These are phyloP conservation scores for Semaprochilodus insignis DNA, from an alignment of 2,797 vertebrate species.

Conservation along the genomic window DNA sequence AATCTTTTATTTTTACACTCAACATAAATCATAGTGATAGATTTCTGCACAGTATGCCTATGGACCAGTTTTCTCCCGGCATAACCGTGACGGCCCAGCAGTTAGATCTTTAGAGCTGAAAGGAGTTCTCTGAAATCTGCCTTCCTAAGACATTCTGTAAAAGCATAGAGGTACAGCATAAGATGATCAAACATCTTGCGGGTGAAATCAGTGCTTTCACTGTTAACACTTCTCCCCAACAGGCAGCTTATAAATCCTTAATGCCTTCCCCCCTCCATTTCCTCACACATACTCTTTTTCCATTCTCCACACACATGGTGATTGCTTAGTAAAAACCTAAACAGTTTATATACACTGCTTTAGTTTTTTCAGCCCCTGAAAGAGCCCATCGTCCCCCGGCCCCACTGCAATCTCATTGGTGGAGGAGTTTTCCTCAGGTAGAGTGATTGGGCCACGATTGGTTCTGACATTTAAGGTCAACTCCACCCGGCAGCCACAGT, in stretches of 20 bases:
- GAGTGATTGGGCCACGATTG: slow-evolving; percentile 42
- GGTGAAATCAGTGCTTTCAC: slow-evolving; percentile 73
- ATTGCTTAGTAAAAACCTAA: not conserved
- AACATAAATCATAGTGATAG: slow-evolving; percentile 6
- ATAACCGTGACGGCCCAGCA: not conserved
- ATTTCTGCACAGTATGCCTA: not conserved
- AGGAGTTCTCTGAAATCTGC: not conserved
- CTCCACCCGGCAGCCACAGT: slow-evolving; percentile 50
- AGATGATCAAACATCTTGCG: slow-evolving; percentile 72
- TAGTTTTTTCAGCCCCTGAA: not conserved
- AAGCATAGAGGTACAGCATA: slow-evolving; percentile 57
- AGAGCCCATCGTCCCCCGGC: not conserved
- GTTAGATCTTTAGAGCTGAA: slow-evolving; percentile 16
- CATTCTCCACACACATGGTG: not conserved
- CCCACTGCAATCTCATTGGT: slow-evolving; percentile 33
- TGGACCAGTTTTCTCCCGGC: not conserved
- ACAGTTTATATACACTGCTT: not conserved
- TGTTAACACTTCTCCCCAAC: slow-evolving; percentile 64
- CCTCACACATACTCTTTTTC: slow-evolving; percentile 29
- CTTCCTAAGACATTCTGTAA: slow-evolving; percentile 65
- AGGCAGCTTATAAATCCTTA: slow-evolving; percentile 74
- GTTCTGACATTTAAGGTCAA: slow-evolving; percentile 53
- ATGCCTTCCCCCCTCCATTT: slow-evolving; percentile 67
- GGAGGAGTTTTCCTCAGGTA: slow-evolving; percentile 31
- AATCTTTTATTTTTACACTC: slow-evolving; percentile 6